Evolutionary conservation across 2,888 invertebrate genomes (phyloP).

Genomic region (Drosophila mettleri): DNA sequence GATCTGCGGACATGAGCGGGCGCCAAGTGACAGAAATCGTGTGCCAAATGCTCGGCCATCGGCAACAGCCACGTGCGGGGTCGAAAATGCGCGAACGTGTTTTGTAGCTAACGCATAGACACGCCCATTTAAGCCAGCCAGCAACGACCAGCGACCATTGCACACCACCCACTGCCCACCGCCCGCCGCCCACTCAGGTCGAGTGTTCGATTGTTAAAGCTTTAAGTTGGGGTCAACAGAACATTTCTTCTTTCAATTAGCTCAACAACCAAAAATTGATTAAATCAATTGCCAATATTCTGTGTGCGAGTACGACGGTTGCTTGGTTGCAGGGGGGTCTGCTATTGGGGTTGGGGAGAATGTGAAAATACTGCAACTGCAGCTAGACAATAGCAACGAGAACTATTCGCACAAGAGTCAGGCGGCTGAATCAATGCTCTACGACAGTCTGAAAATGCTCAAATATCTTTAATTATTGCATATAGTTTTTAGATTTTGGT

Average conservation of each 20-base stretch:
- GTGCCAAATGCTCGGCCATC: slow-evolving; percentile 32
- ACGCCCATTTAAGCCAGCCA: slow-evolving; percentile 15
- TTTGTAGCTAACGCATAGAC: slow-evolving; percentile 15
- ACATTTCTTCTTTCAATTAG: slow-evolving; percentile 55
- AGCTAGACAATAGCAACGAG: slow-evolving; percentile 18
- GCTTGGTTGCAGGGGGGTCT: neutral
- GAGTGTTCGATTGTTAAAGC: slow-evolving; percentile 14
- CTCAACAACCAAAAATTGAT: slow-evolving; percentile 54
- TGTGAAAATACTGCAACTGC: slow-evolving; percentile 21
- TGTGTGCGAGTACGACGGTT: slow-evolving; percentile 17
- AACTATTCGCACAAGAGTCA: neutral
- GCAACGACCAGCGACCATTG: too few species aligned
- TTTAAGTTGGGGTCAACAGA: slow-evolving; percentile 20
- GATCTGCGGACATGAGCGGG: slow-evolving; percentile 66
- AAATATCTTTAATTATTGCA: too few species aligned
- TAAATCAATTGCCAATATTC: slow-evolving; percentile 61
- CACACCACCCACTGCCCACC: neutral
- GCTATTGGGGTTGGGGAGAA: neutral
- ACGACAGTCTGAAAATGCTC: neutral
- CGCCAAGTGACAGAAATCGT: slow-evolving; percentile 58
- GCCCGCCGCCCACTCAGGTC: neutral
- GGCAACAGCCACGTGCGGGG: slow-evolving; percentile 47
- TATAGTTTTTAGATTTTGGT: too few species aligned
- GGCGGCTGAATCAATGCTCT: neutral
- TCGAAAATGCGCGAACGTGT: slow-evolving; percentile 29